These are phyloP conservation scores for Cladopsammia gracilis DNA, from an alignment of 64 coral and sea anemone species.

Conservation along the genomic window DNA sequence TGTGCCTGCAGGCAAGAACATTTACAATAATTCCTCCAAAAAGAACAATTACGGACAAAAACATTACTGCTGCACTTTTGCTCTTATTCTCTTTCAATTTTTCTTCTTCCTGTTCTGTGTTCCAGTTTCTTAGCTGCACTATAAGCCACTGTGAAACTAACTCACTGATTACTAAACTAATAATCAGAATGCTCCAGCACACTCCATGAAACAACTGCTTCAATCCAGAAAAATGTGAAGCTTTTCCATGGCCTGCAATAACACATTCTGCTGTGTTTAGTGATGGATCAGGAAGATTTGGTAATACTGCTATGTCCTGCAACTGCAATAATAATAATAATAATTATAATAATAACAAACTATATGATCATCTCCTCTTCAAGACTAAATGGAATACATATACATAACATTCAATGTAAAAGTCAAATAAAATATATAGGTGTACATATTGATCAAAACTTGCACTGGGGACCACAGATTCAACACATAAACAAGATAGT, in stretches of 20 bases:
- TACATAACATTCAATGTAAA: no score
- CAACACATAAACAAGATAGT: no score
- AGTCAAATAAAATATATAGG: no score
- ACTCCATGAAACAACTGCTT: background rate
- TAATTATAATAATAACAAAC: no score
- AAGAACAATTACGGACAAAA: background rate
- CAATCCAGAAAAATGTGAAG: background rate
- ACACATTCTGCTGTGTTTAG: background rate
- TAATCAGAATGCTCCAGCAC: background rate
- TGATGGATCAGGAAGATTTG: background rate
- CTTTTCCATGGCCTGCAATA: background rate
- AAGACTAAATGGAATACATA: no score
- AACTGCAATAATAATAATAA: background rate
- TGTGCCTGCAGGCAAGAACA: background rate
- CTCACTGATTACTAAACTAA: background rate
- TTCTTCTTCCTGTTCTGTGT: background rate
- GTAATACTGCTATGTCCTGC: background rate
- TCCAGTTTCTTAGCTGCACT: background rate
- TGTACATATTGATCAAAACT: no score
- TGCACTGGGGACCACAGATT: no score
- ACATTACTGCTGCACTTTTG: background rate
- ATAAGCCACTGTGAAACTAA: background rate
- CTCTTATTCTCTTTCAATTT: background rate
- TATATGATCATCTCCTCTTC: no score
- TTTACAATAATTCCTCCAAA: background rate